phyloP scores from a whole-genome alignment of 2,113 vertebrate genomes.

The Channa maculata region DNA sequence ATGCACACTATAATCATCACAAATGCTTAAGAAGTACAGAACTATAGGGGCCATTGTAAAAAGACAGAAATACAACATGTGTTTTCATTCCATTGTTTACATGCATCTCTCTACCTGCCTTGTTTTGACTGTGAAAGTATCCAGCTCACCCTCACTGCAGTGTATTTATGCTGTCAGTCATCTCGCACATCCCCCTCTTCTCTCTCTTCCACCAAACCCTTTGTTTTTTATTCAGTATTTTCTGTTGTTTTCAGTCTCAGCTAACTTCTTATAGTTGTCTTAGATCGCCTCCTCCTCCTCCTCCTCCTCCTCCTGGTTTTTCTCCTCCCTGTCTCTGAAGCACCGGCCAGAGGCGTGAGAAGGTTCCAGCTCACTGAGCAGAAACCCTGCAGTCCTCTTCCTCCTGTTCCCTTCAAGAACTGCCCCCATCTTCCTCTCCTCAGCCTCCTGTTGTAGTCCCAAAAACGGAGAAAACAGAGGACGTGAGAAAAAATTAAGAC shows the following conservation, averaged over 20 bases:
- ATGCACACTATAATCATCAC: too few species aligned
- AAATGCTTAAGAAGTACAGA: too few species aligned
- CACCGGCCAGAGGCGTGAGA: constrained; percentile 72
- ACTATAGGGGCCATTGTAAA: too few species aligned
- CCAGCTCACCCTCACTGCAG: constrained; percentile 4
- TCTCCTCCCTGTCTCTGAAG: constrained; percentile 51
- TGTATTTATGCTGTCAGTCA: constrained; percentile 17
- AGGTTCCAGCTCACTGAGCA: constrained; percentile 77
- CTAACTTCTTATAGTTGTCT: constrained; percentile 39
- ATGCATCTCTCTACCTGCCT: not conserved
- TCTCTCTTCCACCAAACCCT: constrained; percentile 35
- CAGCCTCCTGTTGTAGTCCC: constrained; percentile 37
- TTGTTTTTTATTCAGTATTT: constrained; percentile 53
- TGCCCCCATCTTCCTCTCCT: constrained; percentile 35
- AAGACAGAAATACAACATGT: too few species aligned
- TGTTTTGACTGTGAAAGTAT: not conserved
- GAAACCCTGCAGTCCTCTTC: constrained; percentile 69
- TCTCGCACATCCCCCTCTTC: not conserved
- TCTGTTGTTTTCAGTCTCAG: constrained; percentile 50
- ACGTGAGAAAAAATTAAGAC: constrained; percentile 1
- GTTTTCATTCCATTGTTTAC: too few species aligned
- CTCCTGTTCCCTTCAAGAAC: constrained; percentile 53
- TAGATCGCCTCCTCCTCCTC: constrained; percentile 23
- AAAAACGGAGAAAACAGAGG: constrained; percentile 18
- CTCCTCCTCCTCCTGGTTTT: not conserved